Evolutionary conservation across 1,140 invertebrate genomes (phyloP).

Genomic region (Zaprionus capensis): DNA sequence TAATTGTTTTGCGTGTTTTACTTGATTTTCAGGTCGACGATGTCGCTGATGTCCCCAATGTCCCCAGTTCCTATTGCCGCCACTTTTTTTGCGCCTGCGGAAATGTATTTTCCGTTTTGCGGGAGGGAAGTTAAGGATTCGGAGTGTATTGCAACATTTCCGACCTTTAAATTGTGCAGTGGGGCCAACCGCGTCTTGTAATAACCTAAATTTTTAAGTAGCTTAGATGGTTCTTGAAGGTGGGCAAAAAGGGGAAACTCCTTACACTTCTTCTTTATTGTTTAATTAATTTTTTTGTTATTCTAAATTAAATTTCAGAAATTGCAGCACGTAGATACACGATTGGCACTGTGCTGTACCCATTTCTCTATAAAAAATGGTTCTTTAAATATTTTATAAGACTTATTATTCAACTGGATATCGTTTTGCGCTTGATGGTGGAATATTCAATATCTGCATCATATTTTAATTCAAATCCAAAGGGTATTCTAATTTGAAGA

Average conservation of each 20-base stretch:
- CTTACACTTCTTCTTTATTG: neutral
- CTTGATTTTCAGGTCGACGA: constrained; percentile 54
- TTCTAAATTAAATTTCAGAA: neutral
- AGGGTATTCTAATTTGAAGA: neutral
- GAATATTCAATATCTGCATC: too few relatives aligned
- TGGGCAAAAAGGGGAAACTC: neutral
- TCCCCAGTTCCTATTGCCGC: constrained; percentile 12
- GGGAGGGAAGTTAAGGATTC: neutral
- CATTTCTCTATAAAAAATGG: too few relatives aligned
- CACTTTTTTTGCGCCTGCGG: constrained; percentile 27
- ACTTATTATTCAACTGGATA: neutral
- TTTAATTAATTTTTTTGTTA: constrained; percentile 5
- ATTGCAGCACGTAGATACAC: neutral
- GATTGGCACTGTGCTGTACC: neutral
- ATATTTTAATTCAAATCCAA: neutral
- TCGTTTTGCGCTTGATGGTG: too few relatives aligned
- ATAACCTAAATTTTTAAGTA: constrained; percentile 11
- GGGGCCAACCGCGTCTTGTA: neutral
- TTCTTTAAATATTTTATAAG: too few relatives aligned
- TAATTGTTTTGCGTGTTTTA: constrained; percentile 84
- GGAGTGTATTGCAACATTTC: neutral
- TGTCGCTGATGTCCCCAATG: constrained; percentile 3
- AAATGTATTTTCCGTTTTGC: constrained; percentile 24
- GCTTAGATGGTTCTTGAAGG: neutral
- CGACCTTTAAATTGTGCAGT: constrained; percentile 4